Evolutionary conservation across 2,113 vertebrate genomes (phyloP), one percentile per base, ranked within the genome.

Genomic region (Arvicanthis niloticus): DNA sequence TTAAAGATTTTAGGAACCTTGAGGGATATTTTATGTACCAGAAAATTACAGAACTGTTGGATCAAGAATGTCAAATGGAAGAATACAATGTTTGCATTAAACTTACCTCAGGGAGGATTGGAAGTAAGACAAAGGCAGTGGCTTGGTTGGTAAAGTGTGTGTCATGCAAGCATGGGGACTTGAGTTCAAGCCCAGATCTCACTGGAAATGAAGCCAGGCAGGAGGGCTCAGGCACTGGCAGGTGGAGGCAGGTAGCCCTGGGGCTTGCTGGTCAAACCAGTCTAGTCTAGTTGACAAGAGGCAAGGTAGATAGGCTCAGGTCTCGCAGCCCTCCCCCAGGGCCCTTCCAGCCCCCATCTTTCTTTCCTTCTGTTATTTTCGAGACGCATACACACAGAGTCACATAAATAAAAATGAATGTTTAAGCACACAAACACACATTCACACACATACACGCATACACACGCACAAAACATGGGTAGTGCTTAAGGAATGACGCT

Each of bases 11-110:
- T 26, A 11, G 76, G 62, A 91, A 62, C 48, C 56, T 13, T 65
- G 22, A 72, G 88, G 92, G 88, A 19, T 91, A 58, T 88, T 94
- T 95, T 96, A 67, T 70, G 70, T 19, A n/a, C 70, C 42, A 15
- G 75, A 94, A 67, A 95, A 95, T 88, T 92, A 58, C 42, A 96
- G 94, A 95, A 90, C 48, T 62, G 51, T 53, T 56, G 48, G 65
- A 45, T 92, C 75, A 97, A 81, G 96, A 94, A 87, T 94, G 93
- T 88, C 88, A 42, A 75, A 29, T 92, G 26, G 73, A 86, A 95
- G 77, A 84, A 88, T 48, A 48, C n/a, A 53, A 34, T 70, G 75
- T 73, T 95, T 9, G 15, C 58, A 62, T 91, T 76, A 86, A 95
- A 89, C 81, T 88, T 42, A 95, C 81, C 70, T 10, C 53, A 37